Conservation (phyloP, 2,888 invertebrate species). For the Lithophane semibrunnea region DNA sequence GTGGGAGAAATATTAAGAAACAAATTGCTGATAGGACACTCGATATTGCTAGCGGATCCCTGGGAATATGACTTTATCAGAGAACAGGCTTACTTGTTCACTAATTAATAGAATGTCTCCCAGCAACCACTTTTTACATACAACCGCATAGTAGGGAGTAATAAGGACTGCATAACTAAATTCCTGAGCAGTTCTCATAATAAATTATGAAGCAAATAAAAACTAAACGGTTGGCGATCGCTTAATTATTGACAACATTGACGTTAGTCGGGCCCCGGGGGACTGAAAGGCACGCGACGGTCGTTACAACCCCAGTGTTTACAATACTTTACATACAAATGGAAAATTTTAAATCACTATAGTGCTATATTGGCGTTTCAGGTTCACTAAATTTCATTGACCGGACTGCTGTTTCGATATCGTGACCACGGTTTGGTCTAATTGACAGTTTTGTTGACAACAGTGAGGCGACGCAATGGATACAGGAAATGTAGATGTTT, state of each 20-base stretch:
- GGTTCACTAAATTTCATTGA: constrained; percentile 28
- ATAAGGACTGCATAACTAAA: constrained; percentile 19
- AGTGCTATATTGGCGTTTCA: constrained; percentile 17
- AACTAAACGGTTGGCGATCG: constrained; percentile 44
- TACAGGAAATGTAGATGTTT: background rate
- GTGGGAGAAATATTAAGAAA: background rate
- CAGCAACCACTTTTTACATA: constrained; percentile 16
- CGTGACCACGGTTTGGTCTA: constrained; percentile 48
- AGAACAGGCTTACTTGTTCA: constrained; percentile 3
- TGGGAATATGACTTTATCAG: background rate
- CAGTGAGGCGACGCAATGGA: constrained; percentile 5
- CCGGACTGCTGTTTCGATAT: constrained; percentile 34
- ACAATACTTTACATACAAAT: constrained; percentile 40
- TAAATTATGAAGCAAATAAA: constrained; percentile 30
- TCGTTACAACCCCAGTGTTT: constrained; percentile 25
- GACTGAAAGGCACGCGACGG: constrained; percentile 34
- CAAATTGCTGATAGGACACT: background rate
- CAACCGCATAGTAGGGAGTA: constrained; percentile 2
- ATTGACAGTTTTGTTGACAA: constrained; percentile 47
- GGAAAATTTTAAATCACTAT: constrained; percentile 39
- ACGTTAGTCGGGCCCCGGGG: constrained; percentile 16
- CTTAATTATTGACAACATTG: constrained; percentile 51
- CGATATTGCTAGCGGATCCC: background rate
- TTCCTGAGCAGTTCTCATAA: constrained; percentile 14
- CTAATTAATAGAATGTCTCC: constrained; percentile 25